Conservation (phyloP, 2,113 vertebrate species). For the Xiphophorus couchianus region DNA sequence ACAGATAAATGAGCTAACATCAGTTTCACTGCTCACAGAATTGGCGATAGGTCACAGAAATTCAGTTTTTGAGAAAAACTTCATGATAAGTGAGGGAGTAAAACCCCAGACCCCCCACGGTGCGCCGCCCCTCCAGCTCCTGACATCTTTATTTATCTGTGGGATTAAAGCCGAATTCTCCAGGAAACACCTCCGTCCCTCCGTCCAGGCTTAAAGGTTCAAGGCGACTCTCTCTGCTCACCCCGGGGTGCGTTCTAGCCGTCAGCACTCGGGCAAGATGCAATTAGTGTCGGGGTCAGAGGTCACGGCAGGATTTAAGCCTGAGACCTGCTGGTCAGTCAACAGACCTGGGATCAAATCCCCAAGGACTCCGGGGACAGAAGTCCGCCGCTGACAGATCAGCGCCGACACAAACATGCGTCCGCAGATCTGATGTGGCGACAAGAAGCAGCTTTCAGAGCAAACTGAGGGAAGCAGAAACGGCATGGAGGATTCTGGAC, state of each 20-base stretch:
- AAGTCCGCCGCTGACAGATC: slow-evolving; percentile 87
- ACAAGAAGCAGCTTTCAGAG: slow-evolving; percentile 16
- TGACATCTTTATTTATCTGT: slow-evolving; percentile 35
- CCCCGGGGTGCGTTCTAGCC: slow-evolving; percentile 54
- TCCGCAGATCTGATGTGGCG: slow-evolving; percentile 18
- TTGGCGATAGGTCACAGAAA: too few species aligned
- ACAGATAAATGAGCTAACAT: too few species aligned
- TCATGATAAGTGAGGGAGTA: too few species aligned
- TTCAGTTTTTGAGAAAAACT: too few species aligned
- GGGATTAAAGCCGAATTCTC: slow-evolving; percentile 45
- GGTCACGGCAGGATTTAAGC: slow-evolving; percentile 68
- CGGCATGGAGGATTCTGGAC: not conserved
- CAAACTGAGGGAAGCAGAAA: not conserved
- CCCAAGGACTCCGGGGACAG: slow-evolving; percentile 85
- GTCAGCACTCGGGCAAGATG: slow-evolving; percentile 64
- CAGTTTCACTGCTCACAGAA: too few species aligned
- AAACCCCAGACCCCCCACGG: too few species aligned
- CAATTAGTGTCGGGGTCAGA: slow-evolving; percentile 75
- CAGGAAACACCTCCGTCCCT: slow-evolving; percentile 27
- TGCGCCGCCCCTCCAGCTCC: too few species aligned
- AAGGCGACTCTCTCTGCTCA: slow-evolving; percentile 45
- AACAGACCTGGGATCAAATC: slow-evolving; percentile 79
- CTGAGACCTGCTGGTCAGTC: slow-evolving; percentile 66
- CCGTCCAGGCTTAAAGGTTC: slow-evolving; percentile 46
- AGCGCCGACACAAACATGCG: slow-evolving; percentile 66